Evolutionary conservation across 2,797 vertebrate genomes (phyloP), one percentile per base, ranked within the genome.

Genomic region (Lemur catta): DNA sequence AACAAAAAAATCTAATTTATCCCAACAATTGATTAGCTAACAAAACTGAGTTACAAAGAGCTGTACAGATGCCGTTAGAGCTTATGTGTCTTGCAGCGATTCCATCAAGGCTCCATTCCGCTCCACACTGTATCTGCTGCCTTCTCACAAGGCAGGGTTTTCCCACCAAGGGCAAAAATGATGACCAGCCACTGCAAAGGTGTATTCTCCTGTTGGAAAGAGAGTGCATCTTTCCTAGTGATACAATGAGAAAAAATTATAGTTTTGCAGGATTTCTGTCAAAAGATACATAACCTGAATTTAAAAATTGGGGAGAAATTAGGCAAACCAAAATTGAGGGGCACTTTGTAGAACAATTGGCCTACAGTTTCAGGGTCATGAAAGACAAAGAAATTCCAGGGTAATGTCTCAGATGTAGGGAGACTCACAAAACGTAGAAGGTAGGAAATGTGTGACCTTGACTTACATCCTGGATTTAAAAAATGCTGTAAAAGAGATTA

Each of bases 21-120:
- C 33, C 43, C n/a, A 28, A 63, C n/a, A 63, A 4, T 35, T 12
- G 30, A 35, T 63, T 18, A 33, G 33, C 28, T 13, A 26, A 74
- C 7, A 74, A n/a, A 59, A 43, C 20, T 9, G n/a, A 6, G 7
- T 7, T 41, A 30, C 7, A 20, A 26, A 61, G 55, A 41, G 9
- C 30, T 43, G 41, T 33, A 3, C 0, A 4, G 65, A 59, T 8
- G 22, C 38, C 12, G 17, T 33, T 41, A 35, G 57, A 50, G 57
- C 41, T 12, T n/a, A 5, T 17, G 1, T 46, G n/a, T 22, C 17
- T 50, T 22, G 4, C 35, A 15, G 1, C 0, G n/a, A 33, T 9
- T 13, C 2, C 24, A 1, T 46, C 7, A 26, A 6, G 10, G n/a
- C 18, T 12, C 61, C 5, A 4, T 20, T 14, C 13, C 12, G 38